Evolutionary conservation across 2,888 invertebrate genomes (phyloP), one percentile per base, ranked within the genome.

Genomic region (Rhyacophila evoluta): DNA sequence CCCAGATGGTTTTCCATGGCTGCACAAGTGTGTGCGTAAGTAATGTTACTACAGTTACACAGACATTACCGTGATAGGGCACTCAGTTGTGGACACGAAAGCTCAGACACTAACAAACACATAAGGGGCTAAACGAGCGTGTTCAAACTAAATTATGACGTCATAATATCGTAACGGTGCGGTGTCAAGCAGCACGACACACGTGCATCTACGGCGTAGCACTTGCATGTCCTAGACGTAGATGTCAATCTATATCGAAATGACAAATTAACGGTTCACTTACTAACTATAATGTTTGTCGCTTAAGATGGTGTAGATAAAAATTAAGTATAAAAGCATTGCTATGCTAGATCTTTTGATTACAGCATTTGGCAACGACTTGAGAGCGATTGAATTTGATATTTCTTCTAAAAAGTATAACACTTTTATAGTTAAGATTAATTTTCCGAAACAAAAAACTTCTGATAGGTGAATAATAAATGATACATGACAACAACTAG

Each of bases 81-180:
- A 68, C 70, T 37, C 37, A 41, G 67, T 29, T 11, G 68, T 5
- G 37, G 41, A 19, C 29, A 33, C 33, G 33, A 15, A 25, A 68
- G 67, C 72, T 12, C 38, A 25, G 41, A 55, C 74, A 74, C 74
- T 74, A 41, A 41, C 55, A 55, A 55, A 55, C 55, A 55, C 55
- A 55, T 55, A 55, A 55, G 73, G 73, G 73, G 41, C 37, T 33
- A 27, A 79, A 79, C 72, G 79, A 76, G 68, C 79, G 76, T 79
- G 79, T 79, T 76, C 76, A 55, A 72, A 76, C 72, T 76, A 71
- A 79, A 73, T 79, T 79, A 79, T 76, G 79, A 67, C 70, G 76
- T 73, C 78, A 78, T 78, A 78, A 78, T 70, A 70, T 29, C 70
- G 70, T 29, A 33, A 28, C 29, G 74, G 73, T 39, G 28, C 38